Base-by-base conservation (phyloP, 2,113 vertebrate genomes). In the Caranx ignobilis region DNA sequence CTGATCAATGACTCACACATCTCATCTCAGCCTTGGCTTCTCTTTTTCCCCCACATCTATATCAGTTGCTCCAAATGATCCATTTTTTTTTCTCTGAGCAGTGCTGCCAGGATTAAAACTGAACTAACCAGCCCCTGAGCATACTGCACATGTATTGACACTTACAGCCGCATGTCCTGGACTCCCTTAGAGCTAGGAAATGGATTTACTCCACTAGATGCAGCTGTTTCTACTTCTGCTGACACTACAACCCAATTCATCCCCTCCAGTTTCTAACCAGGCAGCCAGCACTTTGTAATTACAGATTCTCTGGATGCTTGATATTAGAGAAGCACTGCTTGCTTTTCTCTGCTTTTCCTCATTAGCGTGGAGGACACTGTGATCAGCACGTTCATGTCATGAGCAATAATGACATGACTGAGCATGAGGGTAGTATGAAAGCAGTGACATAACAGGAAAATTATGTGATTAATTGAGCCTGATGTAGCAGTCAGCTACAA, bases 221-320 rank as follows among this genome's bases (percentile, higher is more conserved):
- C 88, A 92, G 86, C 83, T 91, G 88, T 84, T 88, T 87, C 81
- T 83, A 79, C 89, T 88, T 85, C 71, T 81, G 62, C 84, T 71
- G 79, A 79, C 82, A 63, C 72, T 63, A 61, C 64, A 83, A 63
- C 79, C 47, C 57, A 75, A 68, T 68, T 50, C 69, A 18, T 50
- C n/a, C 64, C 55, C 61, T 78, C 48, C 45, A 59, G 76, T 70
- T 81, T 79, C 67, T 45, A 64, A 75, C 83, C 47, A 59, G 77
- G 83, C 83, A 60, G 68, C 65, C 35, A 83, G 81, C 72, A 70
- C 71, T 63, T 48, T 72, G 78, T 85, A 79, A 90, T 84, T 85
- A 82, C 37, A 70, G 71, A 75, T 84, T 71, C 79, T 68, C 21
- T 57, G 43, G 61, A 59, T 21, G 21, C 59, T 77, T 65, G 18